These are phyloP conservation scores for Chirona hameri DNA, from an alignment of 2,888 invertebrate genomes.

Conservation along the genomic window DNA sequence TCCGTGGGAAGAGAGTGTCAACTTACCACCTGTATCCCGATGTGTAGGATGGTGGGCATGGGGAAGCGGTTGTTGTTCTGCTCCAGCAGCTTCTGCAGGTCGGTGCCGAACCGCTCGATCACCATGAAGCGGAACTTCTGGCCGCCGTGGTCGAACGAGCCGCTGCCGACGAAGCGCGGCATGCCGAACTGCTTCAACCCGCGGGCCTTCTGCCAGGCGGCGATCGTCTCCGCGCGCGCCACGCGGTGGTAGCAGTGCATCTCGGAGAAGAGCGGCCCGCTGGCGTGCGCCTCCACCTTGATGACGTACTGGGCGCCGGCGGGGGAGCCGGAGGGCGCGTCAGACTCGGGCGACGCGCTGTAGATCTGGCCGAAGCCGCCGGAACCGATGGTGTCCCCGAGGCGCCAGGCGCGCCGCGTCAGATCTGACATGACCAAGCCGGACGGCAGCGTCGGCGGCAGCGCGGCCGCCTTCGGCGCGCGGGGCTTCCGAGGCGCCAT, in stretches of 20 bases:
- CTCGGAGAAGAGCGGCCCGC: slow-evolving; percentile 96
- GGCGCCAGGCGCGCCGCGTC: neutral
- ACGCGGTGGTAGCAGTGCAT: slow-evolving; percentile 89
- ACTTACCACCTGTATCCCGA: slow-evolving; percentile 75
- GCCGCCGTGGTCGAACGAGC: slow-evolving; percentile 72
- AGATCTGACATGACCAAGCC: neutral
- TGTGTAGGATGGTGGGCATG: slow-evolving; percentile 69
- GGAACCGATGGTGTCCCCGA: slow-evolving; percentile 31
- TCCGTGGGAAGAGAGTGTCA: neutral
- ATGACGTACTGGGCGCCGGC: slow-evolving; percentile 67
- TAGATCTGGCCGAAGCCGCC: slow-evolving; percentile 42
- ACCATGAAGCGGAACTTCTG: slow-evolving; percentile 86
- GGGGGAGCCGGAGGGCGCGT: neutral
- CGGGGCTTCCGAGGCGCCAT: neutral
- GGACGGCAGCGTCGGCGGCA: neutral
- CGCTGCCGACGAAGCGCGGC: slow-evolving; percentile 84
- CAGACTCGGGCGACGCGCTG: slow-evolving; percentile 45
- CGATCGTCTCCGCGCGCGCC: slow-evolving; percentile 60
- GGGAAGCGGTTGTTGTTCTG: slow-evolving; percentile 64
- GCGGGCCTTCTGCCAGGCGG: slow-evolving; percentile 50
- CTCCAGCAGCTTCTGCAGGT: slow-evolving; percentile 72
- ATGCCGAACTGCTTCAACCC: slow-evolving; percentile 72
- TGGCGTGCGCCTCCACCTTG: slow-evolving; percentile 88
- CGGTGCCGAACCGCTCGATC: slow-evolving; percentile 81
- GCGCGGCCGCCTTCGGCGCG: neutral